Base-by-base conservation (phyloP, 2,888 invertebrate genomes). In the Drosophila setosimentum region DNA sequence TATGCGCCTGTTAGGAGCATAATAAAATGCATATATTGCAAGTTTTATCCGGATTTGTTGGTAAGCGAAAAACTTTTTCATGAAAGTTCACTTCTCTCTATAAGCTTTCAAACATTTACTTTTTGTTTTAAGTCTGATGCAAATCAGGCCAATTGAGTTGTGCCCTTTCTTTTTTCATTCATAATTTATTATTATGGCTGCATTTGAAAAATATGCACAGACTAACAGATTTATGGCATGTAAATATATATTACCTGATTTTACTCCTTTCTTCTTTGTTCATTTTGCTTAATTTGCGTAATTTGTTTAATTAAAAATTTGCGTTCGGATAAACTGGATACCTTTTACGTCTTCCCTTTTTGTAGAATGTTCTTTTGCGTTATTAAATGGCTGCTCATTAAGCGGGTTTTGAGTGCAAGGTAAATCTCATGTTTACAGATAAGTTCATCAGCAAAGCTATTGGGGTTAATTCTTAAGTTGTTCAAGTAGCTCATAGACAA, bases 281-380 rank as follows among this genome's bases (percentile, higher is more conserved):
- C 40, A 42, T 53, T 71, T 59, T 49, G 54, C 67, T 42, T 77
- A 86, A 87, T 80, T 88, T 76, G 74, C 58, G 61, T 83, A 86
- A 84, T 86, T 78, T 83, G 72, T 71, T 81, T 86, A 88, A 85
- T 85, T 85, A 85, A 78, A 76, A 88, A 70, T 86, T 65, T 68
- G 18, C 57, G 29, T 57, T 78, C 67, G 65, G 69, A 51, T 68
- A 64, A 84, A 65, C 77, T 70, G 67, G 68, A 69, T 68, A 76
- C 74, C 76, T 55, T 84, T 87, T 51, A 1, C 21, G 21, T 21
- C 21, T n/a, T 4, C 10, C 18, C 16, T 37, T 35, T 37, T 55
- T 3, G 4, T 18, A 37, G n/a, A 40, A n/a, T 29, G n/a, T 45
- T 59, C n/a, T 24, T 55, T 65, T 68, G 50, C n/a, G 13, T 27